Conservation (phyloP, 2,797 vertebrate species). For the Tarsius wallacei region DNA sequence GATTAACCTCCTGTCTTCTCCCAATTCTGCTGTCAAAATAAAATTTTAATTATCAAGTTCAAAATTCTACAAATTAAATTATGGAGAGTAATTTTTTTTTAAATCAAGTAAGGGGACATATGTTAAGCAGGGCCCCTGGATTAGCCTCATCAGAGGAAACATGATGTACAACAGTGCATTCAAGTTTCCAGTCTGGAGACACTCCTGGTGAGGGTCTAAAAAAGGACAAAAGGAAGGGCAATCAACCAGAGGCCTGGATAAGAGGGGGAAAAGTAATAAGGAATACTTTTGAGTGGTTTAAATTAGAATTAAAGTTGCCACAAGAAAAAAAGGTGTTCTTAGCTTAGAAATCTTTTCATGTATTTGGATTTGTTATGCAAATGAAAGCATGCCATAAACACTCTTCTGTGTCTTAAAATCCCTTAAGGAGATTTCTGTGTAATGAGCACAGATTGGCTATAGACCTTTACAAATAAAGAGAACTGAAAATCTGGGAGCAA, state of each 20-base stretch:
- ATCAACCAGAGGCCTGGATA: neutral
- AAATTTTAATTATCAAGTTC: neutral
- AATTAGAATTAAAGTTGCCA: neutral
- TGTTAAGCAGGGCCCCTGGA: neutral
- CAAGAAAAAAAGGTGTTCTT: neutral
- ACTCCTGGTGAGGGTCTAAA: neutral
- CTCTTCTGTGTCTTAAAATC: neutral
- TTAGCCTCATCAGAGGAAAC: neutral
- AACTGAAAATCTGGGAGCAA: neutral
- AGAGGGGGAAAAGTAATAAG: neutral
- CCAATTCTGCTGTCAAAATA: neutral
- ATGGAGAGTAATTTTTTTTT: neutral
- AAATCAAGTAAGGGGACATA: neutral
- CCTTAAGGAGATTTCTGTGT: neutral
- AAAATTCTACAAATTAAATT: slow-evolving; percentile 12
- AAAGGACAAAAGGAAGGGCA: neutral
- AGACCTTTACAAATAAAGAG: neutral
- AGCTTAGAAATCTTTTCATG: neutral
- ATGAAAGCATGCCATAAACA: neutral
- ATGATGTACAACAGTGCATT: neutral
- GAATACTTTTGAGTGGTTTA: neutral
- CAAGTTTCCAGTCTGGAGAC: neutral
- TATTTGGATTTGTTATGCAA: neutral
- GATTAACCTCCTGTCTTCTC: neutral
- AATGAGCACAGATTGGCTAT: neutral